Percentiles rank a stretch among this genome's conserved stretches.
phyloP scores from a whole-genome alignment of 2,797 vertebrate genomes.

The Falco novaeseelandiae region DNA sequence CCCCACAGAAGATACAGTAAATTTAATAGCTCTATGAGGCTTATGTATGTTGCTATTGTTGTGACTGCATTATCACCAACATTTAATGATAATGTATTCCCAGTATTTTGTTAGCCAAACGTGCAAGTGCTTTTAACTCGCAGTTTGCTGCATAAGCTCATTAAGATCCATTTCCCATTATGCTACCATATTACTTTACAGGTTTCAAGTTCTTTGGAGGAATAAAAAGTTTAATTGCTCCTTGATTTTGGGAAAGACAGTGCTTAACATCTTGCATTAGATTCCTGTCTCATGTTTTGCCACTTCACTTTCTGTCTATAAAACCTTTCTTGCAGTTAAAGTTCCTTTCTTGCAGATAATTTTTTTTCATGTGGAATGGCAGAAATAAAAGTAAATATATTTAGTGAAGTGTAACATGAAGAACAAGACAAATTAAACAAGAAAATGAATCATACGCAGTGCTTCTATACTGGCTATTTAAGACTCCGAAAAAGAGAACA shows the following conservation, averaged over 20 bases:
- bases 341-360: not conserved
- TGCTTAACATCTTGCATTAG: slow-evolving; percentile 2
- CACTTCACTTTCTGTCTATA: not conserved
- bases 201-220: slow-evolving; percentile 14
- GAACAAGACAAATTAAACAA: slow-evolving; percentile 49
- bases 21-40: not conserved
- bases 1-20: not conserved
- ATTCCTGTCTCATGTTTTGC: slow-evolving; percentile 13
- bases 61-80: not conserved
- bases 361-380: not conserved
- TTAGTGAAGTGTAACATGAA: slow-evolving; percentile 48
- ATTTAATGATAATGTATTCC: slow-evolving; percentile 22
- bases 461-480: not conserved
- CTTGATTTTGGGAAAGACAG: not conserved
- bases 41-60: not conserved
- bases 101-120: slow-evolving; percentile 14
- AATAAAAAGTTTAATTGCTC: slow-evolving; percentile 27
- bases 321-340: not conserved
- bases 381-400: slow-evolving; percentile 55
- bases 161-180: slow-evolving; percentile 29
- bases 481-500: not conserved
- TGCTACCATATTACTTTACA: not conserved
- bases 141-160: slow-evolving; percentile 8
- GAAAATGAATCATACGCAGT: not conserved
- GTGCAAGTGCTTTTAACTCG: slow-evolving; percentile 31